These are phyloP conservation scores for Prionailurus viverrinus DNA, from an alignment of 2,113 vertebrate species.

Conservation along the genomic window DNA sequence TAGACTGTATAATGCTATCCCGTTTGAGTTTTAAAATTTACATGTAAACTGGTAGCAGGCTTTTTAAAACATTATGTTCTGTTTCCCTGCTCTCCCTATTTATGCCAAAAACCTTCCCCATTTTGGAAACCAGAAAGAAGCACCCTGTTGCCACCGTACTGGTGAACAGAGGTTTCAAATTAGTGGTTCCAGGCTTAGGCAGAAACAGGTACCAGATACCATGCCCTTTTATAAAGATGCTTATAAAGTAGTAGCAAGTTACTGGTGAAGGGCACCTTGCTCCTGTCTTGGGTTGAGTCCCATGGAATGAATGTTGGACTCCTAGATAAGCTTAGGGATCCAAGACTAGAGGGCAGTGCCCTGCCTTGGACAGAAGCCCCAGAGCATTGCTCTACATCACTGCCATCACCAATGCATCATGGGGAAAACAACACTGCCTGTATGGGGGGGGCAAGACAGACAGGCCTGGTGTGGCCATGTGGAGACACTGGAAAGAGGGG, in stretches of 20 bases:
- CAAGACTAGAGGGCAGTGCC: background rate
- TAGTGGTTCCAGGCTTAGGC: background rate
- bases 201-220: background rate
- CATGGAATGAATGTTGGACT: background rate
- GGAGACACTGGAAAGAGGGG: background rate
- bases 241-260: slow-evolving; percentile 1
- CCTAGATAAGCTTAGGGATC: background rate
- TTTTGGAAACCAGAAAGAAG: slow-evolving; percentile 54
- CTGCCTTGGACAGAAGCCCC: background rate
- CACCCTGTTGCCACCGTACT: slow-evolving; percentile 3
- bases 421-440: background rate
- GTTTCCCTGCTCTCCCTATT: slow-evolving; percentile 16
- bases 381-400: background rate
- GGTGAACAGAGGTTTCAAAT: slow-evolving; percentile 41
- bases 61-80: slow-evolving; percentile 66
- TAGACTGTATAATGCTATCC: slow-evolving; percentile 9
- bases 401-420: background rate
- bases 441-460: background rate
- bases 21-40: slow-evolving; percentile 57
- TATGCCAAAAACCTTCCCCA: slow-evolving; percentile 47
- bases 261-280: background rate
- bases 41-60: slow-evolving; percentile 45
- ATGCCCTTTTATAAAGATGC: background rate
- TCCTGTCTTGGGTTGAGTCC: background rate
- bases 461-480: background rate